Conservation (phyloP, 2,797 vertebrate species). For the Centroberyx gerrardi region DNA sequence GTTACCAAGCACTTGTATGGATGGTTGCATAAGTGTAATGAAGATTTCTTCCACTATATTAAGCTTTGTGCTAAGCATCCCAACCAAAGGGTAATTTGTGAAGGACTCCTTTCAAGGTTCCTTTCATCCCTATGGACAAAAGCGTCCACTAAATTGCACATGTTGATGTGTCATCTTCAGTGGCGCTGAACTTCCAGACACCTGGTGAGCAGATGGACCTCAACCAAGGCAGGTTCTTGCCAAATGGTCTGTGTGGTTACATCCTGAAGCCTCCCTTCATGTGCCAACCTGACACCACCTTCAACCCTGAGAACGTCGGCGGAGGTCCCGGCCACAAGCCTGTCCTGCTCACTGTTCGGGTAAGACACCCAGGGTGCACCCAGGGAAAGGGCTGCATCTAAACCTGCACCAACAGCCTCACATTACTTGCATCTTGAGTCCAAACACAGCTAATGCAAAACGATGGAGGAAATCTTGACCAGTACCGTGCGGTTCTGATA, state of each 20-base stretch:
- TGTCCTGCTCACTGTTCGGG: conserved; percentile 87
- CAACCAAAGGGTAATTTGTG: no score
- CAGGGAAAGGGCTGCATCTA: neutral
- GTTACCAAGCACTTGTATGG: no score
- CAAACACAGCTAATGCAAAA: no score
- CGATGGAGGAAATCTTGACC: no score
- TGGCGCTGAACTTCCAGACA: conserved; percentile 97
- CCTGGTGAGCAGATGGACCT: conserved; percentile 94
- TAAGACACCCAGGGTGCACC: conserved; percentile 70
- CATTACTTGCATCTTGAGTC: no score
- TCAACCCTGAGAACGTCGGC: conserved; percentile 87
- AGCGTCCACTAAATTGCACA: neutral
- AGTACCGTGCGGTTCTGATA: no score
- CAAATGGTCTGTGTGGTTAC: conserved; percentile 91
- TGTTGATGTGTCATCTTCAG: conserved; percentile 71
- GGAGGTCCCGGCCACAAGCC: conserved; percentile 81
- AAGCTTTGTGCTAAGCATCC: no score
- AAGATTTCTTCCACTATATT: no score
- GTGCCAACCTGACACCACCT: conserved; percentile 77
- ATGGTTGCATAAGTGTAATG: no score
- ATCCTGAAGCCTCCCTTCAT: conserved; percentile 91
- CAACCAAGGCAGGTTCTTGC: conserved; percentile 91
- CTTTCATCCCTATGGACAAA: neutral
- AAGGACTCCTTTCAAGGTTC: no score
- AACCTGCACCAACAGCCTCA: neutral